phyloP scores from a whole-genome alignment of 2,888 invertebrate genomes.

The Onchidella celtica region DNA sequence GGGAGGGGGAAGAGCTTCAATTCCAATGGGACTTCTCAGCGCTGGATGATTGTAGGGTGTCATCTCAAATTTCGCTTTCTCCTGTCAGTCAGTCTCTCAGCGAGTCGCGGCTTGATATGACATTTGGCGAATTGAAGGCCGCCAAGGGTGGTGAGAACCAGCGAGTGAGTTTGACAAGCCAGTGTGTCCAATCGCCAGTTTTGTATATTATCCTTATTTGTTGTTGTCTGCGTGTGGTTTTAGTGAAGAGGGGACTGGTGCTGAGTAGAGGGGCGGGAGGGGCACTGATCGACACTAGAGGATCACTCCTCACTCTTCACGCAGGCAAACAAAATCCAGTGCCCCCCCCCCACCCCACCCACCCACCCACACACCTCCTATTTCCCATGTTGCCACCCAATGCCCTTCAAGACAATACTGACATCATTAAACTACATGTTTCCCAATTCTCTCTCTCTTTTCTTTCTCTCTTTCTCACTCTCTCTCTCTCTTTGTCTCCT shows the following conservation, averaged over 20 bases:
- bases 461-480: no score
- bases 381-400: not conserved
- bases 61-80: conserved; percentile 39
- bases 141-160: conserved; percentile 36
- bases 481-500: no score
- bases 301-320: not conserved
- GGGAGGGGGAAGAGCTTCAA: no score
- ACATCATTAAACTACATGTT: no score
- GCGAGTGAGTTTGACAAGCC: conserved; percentile 43
- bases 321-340: not conserved
- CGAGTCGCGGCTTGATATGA: conserved; percentile 32
- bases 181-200: not conserved
- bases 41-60: conserved; percentile 39
- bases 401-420: no score
- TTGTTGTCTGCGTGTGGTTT: not conserved
- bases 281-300: not conserved
- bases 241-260: not conserved
- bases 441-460: not conserved
- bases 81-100: conserved; percentile 40
- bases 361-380: not conserved
- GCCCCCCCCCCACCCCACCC: not conserved
- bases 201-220: not conserved
- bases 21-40: conserved; percentile 20
- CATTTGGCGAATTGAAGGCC: conserved; percentile 36
- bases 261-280: not conserved